A percentile compares a stretch with the other conserved stretches of the same genome.
Evolutionary conservation across 2,113 vertebrate genomes (phyloP).

Genomic region (Maylandia zebra): DNA sequence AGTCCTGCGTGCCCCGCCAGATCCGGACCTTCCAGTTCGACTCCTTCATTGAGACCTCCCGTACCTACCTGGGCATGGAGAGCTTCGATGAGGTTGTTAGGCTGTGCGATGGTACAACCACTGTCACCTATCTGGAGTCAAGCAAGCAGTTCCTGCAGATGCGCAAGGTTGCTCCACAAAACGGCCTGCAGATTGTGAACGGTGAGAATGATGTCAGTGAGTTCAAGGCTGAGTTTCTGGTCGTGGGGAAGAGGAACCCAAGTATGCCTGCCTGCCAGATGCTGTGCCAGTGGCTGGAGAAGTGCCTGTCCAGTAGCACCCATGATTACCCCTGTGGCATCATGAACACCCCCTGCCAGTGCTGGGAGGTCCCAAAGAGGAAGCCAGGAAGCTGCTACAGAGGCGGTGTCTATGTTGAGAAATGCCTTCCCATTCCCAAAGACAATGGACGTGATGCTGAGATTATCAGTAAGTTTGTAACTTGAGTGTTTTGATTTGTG

Average conservation of each 20-base stretch:
- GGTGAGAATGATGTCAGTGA: slow-evolving; percentile 69
- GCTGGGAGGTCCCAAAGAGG: slow-evolving; percentile 79
- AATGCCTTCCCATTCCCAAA: slow-evolving; percentile 80
- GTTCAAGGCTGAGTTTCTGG: slow-evolving; percentile 91
- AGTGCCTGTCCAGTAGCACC: slow-evolving; percentile 87
- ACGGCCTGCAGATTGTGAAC: slow-evolving; percentile 34
- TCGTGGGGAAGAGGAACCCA: slow-evolving; percentile 93
- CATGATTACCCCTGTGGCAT: slow-evolving; percentile 92
- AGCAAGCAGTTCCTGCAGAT: slow-evolving; percentile 92
- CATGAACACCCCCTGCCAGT: slow-evolving; percentile 96
- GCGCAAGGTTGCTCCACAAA: slow-evolving; percentile 69
- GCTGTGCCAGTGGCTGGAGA: slow-evolving; percentile 94
- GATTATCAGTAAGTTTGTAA: slow-evolving; percentile 78
- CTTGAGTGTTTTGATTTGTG: neutral
- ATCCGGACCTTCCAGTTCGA: slow-evolving; percentile 95
- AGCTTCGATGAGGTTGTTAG: slow-evolving; percentile 89
- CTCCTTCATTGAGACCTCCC: slow-evolving; percentile 94
- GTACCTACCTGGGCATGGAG: slow-evolving; percentile 97
- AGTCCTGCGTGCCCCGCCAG: slow-evolving; percentile 76
- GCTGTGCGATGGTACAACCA: slow-evolving; percentile 82
- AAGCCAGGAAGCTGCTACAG: slow-evolving; percentile 86
- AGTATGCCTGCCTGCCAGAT: slow-evolving; percentile 95
- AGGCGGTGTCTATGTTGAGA: slow-evolving; percentile 86
- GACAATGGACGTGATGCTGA: slow-evolving; percentile 76
- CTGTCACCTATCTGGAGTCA: slow-evolving; percentile 86